Percentiles rank a stretch among this genome's conserved stretches.
phyloP scores from a whole-genome alignment of 2,888 invertebrate species.

The Alviniconcha strummeri region DNA sequence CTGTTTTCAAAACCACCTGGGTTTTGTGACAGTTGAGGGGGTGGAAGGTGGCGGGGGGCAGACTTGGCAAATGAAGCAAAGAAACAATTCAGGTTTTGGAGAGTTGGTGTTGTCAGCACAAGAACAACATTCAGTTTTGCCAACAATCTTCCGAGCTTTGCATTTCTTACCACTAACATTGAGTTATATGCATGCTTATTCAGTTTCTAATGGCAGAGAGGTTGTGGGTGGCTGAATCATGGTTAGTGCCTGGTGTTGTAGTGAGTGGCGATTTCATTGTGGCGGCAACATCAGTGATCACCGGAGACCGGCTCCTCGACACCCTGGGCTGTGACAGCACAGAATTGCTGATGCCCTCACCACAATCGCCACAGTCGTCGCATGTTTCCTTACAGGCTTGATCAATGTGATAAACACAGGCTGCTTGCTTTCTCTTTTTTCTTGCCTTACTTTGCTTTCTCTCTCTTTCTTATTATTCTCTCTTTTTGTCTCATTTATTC shows the following conservation, averaged over 20 bases:
- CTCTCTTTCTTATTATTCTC: background rate
- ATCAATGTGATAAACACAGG: background rate
- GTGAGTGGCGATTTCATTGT: constrained; percentile 78
- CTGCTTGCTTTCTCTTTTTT: background rate
- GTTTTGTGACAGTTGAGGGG: too few relatives aligned
- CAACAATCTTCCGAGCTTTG: background rate
- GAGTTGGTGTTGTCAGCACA: too few relatives aligned
- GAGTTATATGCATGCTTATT: too few relatives aligned
- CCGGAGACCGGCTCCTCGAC: constrained; percentile 87
- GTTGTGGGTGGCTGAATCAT: background rate
- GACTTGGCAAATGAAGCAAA: too few relatives aligned
- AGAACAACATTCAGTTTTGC: background rate
- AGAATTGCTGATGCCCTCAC: background rate
- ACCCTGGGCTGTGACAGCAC: constrained; percentile 14
- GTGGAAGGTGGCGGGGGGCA: too few relatives aligned
- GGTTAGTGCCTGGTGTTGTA: constrained; percentile 12
- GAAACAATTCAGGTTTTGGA: too few relatives aligned
- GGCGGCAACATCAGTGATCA: constrained; percentile 93
- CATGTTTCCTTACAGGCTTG: background rate
- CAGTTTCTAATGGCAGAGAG: too few relatives aligned
- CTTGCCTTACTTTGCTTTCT: background rate
- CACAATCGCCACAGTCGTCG: background rate
- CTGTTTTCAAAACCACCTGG: too few relatives aligned
- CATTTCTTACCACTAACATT: background rate
- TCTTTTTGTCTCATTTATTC: background rate